Evolutionary conservation across 1,140 invertebrate species (phyloP), one percentile per base, ranked within the genome.

Genomic region (Patella vulgata): DNA sequence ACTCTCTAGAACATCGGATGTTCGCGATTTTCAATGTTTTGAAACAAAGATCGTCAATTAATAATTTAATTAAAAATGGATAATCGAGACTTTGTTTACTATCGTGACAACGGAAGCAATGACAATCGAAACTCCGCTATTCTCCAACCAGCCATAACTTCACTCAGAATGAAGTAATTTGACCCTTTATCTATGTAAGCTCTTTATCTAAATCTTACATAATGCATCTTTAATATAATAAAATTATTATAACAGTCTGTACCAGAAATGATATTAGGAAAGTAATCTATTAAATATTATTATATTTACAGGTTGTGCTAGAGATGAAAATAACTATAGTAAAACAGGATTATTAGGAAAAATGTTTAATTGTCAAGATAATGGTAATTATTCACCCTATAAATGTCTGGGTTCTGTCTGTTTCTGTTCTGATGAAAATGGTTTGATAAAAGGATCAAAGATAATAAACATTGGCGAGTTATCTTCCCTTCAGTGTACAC

Each of bases 221-320:
- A 63, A 17, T 53, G 61, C 36, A 31, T 19, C 23, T 63, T 57
- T 23, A 2, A 27, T 14, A 47, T 46, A 28, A 63, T 63, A 47
- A 53, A 63, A 40, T 63, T 50, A 31, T 21, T 27, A n/a, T n/a
- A n/a, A n/a, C n/a, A n/a, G n/a, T n/a, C n/a, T n/a, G n/a, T n/a
- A n/a, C n/a, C n/a, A n/a, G n/a, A n/a, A n/a, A n/a, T 23, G 53
- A 54, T 2, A 57, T 48, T 14, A 47, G 52, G 58, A 51, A 40
- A 50, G 58, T 21, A 57, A n/a, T 23, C 19, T 57, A 19, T 23
- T 28, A 25, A 14, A 27, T 46, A n/a, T n/a, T n/a, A n/a, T n/a
- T n/a, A n/a, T n/a, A n/a, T n/a, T n/a, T n/a, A 12, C 63, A 73
- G 71, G 63, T 33, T 73, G 71, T 42, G 71, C 71, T 1, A 59